Percentiles rank a stretch among this genome's conserved stretches.
Conservation (phyloP, 1,140 invertebrate species). For the Eumeta japonica region DNA sequence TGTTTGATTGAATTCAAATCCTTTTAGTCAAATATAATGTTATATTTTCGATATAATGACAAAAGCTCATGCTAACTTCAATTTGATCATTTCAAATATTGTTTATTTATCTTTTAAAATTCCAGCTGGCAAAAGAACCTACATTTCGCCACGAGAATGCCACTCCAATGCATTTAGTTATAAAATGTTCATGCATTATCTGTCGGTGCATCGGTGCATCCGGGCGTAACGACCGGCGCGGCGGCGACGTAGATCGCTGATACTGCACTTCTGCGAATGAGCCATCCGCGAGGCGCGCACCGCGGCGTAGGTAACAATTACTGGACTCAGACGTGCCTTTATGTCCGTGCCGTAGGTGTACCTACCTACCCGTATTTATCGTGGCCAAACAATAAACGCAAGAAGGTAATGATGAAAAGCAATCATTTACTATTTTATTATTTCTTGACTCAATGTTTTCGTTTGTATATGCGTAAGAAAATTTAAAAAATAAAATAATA, state of each 20-base stretch:
- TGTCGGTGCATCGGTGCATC: conserved; percentile 38
- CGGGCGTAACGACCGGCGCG: conserved; percentile 23
- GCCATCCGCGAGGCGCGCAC: too few relatives aligned
- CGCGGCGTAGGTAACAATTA: conserved; percentile 1
- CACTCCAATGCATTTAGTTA: too few relatives aligned
- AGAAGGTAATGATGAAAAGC: neutral
- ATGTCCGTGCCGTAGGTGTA: neutral
- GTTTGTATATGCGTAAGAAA: too few relatives aligned
- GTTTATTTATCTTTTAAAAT: too few relatives aligned
- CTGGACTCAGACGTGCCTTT: neutral
- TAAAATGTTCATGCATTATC: conserved; percentile 23
- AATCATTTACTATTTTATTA: neutral
- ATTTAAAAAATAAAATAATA: too few relatives aligned
- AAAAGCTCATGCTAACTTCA: too few relatives aligned
- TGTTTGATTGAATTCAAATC: too few relatives aligned
- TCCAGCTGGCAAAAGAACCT: too few relatives aligned
- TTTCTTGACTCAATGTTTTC: neutral
- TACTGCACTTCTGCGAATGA: conserved; percentile 43
- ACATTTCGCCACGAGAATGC: too few relatives aligned
- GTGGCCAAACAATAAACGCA: neutral
- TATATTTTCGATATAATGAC: too few relatives aligned
- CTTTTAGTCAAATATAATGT: too few relatives aligned
- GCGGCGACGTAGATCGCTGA: conserved; percentile 27
- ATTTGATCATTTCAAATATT: too few relatives aligned
- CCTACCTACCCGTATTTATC: neutral